Evolutionary conservation across 1,140 invertebrate genomes (phyloP).

Genomic region (Trachelipus rathkii): DNA sequence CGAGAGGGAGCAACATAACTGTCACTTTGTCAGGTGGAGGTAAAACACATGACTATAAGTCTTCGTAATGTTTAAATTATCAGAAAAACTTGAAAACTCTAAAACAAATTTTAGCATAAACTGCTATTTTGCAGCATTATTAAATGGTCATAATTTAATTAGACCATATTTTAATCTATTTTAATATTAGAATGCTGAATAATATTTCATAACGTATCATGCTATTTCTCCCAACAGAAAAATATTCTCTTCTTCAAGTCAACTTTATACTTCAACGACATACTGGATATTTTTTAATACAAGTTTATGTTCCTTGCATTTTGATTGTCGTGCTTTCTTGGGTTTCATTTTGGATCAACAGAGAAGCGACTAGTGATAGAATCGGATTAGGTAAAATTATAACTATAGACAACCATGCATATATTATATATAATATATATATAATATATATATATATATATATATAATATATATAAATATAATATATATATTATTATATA

Average conservation of each 20-base stretch:
- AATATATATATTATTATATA: too few relatives aligned
- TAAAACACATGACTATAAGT: conserved; percentile 10
- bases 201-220: too few relatives aligned
- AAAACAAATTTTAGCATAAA: too few relatives aligned
- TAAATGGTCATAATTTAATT: too few relatives aligned
- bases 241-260: conserved; percentile 72
- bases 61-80: background rate
- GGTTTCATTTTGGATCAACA: conserved; percentile 95
- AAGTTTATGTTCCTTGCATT: conserved; percentile 71
- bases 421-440: too few relatives aligned
- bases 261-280: conserved; percentile 84
- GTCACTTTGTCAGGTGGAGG: conserved; percentile 36
- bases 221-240: conserved; percentile 48
- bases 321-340: conserved; percentile 90
- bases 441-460: too few relatives aligned
- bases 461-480: too few relatives aligned
- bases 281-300: conserved; percentile 87
- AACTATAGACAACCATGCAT: too few relatives aligned
- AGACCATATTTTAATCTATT: too few relatives aligned
- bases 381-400: conserved; percentile 71
- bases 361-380: conserved; percentile 85
- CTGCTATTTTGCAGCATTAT: too few relatives aligned
- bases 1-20: conserved; percentile 43
- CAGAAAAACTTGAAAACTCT: too few relatives aligned
- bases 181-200: too few relatives aligned